These are phyloP conservation scores for Dendroctonus valens DNA, from an alignment of 1,140 invertebrate genomes.

Conservation along the genomic window DNA sequence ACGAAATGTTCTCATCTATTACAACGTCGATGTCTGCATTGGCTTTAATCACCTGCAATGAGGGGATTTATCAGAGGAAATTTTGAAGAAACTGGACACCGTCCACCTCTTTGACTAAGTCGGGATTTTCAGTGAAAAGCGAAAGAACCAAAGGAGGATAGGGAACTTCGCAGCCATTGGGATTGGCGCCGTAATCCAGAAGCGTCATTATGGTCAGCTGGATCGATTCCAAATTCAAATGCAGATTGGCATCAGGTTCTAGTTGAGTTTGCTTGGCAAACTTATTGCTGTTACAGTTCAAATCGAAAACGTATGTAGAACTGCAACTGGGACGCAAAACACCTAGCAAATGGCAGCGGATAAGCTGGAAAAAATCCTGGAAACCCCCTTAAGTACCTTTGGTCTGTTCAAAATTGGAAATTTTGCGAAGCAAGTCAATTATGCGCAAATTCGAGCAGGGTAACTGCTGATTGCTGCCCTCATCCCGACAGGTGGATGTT, in stretches of 20 bases:
- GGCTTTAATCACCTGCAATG: slow-evolving; percentile 8
- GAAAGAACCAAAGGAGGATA: slow-evolving; percentile 52
- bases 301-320: slow-evolving; percentile 10
- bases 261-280: slow-evolving; percentile 1
- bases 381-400: no score
- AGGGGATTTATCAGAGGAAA: neutral
- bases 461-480: neutral
- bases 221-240: slow-evolving; percentile 3
- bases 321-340: neutral
- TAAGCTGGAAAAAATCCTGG: no score
- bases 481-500: neutral
- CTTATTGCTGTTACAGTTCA: slow-evolving; percentile 3
- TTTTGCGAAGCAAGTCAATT: neutral
- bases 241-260: neutral
- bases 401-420: neutral
- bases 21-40: slow-evolving; percentile 5
- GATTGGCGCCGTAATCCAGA: slow-evolving; percentile 51
- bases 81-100: neutral
- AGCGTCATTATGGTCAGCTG: slow-evolving; percentile 49
- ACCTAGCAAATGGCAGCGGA: no score
- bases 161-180: slow-evolving; percentile 50
- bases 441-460: slow-evolving; percentile 4
- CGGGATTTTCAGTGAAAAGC: slow-evolving; percentile 45
- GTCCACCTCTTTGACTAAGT: slow-evolving; percentile 47
- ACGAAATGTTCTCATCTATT: slow-evolving; percentile 10